Conservation (phyloP, 1,140 invertebrate species). For the Orius laevigatus region DNA sequence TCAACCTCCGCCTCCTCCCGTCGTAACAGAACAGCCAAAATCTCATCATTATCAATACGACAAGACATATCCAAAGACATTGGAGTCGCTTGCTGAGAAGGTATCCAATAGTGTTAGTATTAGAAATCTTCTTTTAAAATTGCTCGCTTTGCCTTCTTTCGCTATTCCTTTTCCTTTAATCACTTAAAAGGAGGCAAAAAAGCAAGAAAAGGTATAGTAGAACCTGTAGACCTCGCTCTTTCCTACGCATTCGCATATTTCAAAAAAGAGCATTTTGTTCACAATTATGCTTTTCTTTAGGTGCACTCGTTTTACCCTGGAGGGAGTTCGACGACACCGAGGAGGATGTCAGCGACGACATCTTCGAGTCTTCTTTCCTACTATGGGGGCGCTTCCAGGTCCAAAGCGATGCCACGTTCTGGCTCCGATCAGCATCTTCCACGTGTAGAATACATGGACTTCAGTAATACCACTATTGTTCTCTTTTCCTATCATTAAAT, state of each 20-base stretch:
- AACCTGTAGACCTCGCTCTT: too few species aligned
- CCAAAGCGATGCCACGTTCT: conserved; percentile 52
- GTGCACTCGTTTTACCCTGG: conserved; percentile 66
- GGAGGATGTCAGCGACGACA: conserved; percentile 35
- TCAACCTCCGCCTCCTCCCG: conserved; percentile 52
- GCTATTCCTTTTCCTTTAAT: too few species aligned
- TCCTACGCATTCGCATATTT: too few species aligned
- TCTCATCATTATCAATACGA: conserved; percentile 63
- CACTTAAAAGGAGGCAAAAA: too few species aligned
- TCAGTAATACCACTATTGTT: conserved; percentile 26
- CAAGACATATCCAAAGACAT: conserved; percentile 71
- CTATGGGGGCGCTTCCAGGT: conserved; percentile 26
- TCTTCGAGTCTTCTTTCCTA: conserved; percentile 20
- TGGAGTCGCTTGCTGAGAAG: conserved; percentile 78
- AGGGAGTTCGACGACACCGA: conserved; percentile 30
- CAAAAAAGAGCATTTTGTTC: background rate
- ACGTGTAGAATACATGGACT: conserved; percentile 53
- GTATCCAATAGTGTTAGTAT: conserved; percentile 25
- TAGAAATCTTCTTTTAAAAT: too few species aligned
- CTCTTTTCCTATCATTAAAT: background rate
- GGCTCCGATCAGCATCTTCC: conserved; percentile 74
- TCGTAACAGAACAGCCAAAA: conserved; percentile 80
- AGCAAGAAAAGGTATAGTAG: too few species aligned
- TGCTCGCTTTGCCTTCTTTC: too few species aligned
- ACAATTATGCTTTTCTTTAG: conserved; percentile 21